These are phyloP conservation scores for Chirona hameri DNA, from an alignment of 2,888 invertebrate genomes.

Conservation along the genomic window DNA sequence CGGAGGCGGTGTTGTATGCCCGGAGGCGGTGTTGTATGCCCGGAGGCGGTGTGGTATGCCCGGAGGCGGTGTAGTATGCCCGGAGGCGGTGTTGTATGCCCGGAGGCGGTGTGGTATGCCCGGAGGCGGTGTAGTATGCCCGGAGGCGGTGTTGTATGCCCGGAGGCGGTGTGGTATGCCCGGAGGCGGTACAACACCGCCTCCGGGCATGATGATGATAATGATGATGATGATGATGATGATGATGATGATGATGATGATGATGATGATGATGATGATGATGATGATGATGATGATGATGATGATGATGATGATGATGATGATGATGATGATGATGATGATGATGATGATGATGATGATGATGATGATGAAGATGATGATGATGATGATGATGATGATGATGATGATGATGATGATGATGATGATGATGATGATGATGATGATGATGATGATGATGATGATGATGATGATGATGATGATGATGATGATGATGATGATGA, in stretches of 20 bases:
- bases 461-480: conserved; percentile 22
- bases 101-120: no score
- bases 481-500: no score
- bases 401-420: conserved; percentile 22
- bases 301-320: conserved; percentile 10
- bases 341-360: conserved; percentile 22
- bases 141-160: no score
- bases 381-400: conserved; percentile 22
- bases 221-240: conserved; percentile 22
- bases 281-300: conserved; percentile 22
- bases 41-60: no score
- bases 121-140: no score
- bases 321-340: conserved; percentile 22
- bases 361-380: conserved; percentile 12
- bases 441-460: conserved; percentile 12
- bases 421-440: conserved; percentile 11
- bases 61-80: no score
- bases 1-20: no score
- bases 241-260: conserved; percentile 22
- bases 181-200: no score
- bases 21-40: no score
- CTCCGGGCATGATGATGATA: no score
- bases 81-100: no score
- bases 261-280: conserved; percentile 22
- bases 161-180: no score